These are phyloP conservation scores for Osedax frankpressi DNA, from an alignment of 2,888 invertebrate species.

Conservation along the genomic window DNA sequence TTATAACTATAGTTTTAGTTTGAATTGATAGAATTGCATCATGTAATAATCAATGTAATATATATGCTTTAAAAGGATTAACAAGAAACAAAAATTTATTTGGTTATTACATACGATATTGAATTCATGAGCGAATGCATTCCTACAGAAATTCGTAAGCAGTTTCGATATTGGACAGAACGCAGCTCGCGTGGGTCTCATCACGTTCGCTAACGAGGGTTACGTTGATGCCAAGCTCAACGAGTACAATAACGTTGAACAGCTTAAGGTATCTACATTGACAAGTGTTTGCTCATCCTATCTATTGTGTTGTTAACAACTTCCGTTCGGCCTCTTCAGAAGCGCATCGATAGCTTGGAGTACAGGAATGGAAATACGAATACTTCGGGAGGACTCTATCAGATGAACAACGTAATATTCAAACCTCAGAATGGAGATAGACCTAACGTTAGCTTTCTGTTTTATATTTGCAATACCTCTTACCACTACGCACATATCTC, in stretches of 20 bases:
- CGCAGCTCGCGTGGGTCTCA: slow-evolving; percentile 3
- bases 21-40: too few relatives aligned
- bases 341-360: not conserved
- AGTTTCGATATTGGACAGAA: not conserved
- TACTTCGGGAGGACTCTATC: slow-evolving; percentile 16
- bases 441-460: not conserved
- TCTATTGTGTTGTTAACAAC: too few relatives aligned
- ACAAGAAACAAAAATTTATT: too few relatives aligned
- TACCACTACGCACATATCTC: too few relatives aligned
- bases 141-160: slow-evolving; percentile 2
- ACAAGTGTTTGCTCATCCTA: too few relatives aligned
- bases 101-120: too few relatives aligned
- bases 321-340: not conserved
- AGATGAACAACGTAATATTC: slow-evolving; percentile 4
- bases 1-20: too few relatives aligned
- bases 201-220: slow-evolving; percentile 12
- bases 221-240: slow-evolving; percentile 9
- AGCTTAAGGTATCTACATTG: not conserved
- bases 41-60: too few relatives aligned
- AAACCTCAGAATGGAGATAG: slow-evolving; percentile 12
- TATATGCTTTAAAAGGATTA: too few relatives aligned
- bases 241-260: not conserved
- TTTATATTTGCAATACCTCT: too few relatives aligned
- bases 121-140: too few relatives aligned
- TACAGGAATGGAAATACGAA: slow-evolving; percentile 16